Evolutionary conservation across 1,140 invertebrate species (phyloP), one percentile per base, ranked within the genome.

Genomic region (Aphaenogaster floridana): DNA sequence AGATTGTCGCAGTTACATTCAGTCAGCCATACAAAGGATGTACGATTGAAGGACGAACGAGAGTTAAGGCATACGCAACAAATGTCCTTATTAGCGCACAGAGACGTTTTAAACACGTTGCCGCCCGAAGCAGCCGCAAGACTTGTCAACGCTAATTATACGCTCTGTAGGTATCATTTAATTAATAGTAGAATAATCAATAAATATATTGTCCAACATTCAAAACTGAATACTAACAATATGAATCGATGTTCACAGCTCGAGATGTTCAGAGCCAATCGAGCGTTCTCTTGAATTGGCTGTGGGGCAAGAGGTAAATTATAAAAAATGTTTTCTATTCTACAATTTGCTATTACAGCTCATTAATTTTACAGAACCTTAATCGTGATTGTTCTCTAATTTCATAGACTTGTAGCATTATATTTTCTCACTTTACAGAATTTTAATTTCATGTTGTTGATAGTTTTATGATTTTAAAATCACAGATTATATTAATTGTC

Each of bases 251-350:
- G n/a, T 50, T 96, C 96, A 83, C 95, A 98, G 97, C 97, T 93
- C 97, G 97, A 91, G 96, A 97, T 93, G 96, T 97, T 28, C 97
- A 97, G 94, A 97, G 97, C 92, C 97, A 97, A 64, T 97, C 97
- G 76, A 97, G 97, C 88, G 97, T 97, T 76, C 96, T 98, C 28
- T 94, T 98, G 89, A 97, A 98, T 94, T 98, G 97, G 97, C 94
- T 98, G 71, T 97, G 97, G 96, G 97, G 97, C 81, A 97, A 96
- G 93, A 95, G 94, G 95, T 95, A 91, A 90, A 80, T 87, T 85
- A 68, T 86, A 50, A 21, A 68, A 80, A 11, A 72, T 39, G 4
- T 52, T 79, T 42, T 79, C 8, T 63, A 63, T 48, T 21, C 7
- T 50, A 61, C 7, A 28, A 13, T 15, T 76, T 13, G 21, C 13